Evolutionary conservation across 2,888 invertebrate genomes (phyloP), one percentile per base, ranked within the genome.

Genomic region (Polia nebulosa): DNA sequence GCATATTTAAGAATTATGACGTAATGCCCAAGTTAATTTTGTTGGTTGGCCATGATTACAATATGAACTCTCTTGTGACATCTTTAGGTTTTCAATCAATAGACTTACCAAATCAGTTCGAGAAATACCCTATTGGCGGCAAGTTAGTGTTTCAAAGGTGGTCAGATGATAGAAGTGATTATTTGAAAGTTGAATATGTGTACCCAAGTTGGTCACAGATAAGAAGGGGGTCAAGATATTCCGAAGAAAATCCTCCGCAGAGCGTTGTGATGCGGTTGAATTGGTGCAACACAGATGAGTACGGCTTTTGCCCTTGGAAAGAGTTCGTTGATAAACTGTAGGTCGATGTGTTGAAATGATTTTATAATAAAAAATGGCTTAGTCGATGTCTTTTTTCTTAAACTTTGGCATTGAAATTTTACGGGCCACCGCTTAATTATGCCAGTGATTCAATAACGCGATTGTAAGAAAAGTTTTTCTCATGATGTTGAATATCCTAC

Each of bases 121-220:
- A 82, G 13, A 36, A 60, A 3, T 69, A n/a, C 20, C 82, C 82
- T 8, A 73, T 80, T 58, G 71, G 82, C 6, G 76, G 82, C 2
- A 82, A 80, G 57, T 27, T 75, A 6, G 82, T 82, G 20, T 82
- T 82, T 53, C 78, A 82, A 62, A 78, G 67, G 32, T 82, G 82
- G 82, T 52, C 72, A 27, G 74, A 80, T 57, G 36, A 39, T 25
- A 11, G 44, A 20, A 72, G 32, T 11, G 82, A 82, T 51, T 82
- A 74, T 72, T 76, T 82, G 57, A 82, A 78, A 78, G 58, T 75
- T 5, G 82, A 82, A 64, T 71, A 71, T 49, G 66, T 82, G 27
- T 82, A 80, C 22, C 32, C 73, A 32, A 64, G 65, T n/a, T 76
- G 72, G 77, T 44, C 61, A 13, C 79, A 83, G 45, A 15, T 81